Evolutionary conservation across 2,888 invertebrate genomes (phyloP).

Genomic region (Lamellibrachia satsuma): DNA sequence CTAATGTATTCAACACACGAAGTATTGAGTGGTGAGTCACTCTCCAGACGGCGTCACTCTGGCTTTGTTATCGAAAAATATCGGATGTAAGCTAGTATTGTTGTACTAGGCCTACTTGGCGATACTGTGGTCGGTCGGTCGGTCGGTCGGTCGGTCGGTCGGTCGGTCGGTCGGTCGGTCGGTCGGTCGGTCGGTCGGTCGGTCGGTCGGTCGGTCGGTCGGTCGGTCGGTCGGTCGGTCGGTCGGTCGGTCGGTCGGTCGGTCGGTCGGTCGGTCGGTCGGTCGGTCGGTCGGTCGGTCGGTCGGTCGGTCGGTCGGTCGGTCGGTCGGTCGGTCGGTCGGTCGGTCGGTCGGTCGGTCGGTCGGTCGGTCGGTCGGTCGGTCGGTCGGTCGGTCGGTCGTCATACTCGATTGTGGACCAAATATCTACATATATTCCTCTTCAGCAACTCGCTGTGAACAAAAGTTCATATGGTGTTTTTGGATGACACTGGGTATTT

Average conservation of each 20-base stretch:
- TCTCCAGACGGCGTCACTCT: too few species aligned
- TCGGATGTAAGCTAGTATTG: too few species aligned
- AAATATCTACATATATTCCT: neutral
- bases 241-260: neutral
- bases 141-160: slow-evolving; percentile 18
- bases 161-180: slow-evolving; percentile 19
- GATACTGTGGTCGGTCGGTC: slow-evolving; percentile 20
- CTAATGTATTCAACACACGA: too few species aligned
- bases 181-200: slow-evolving; percentile 18
- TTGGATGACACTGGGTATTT: neutral
- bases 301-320: slow-evolving; percentile 21
- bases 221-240: neutral
- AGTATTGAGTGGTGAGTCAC: too few species aligned
- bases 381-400: slow-evolving; percentile 21
- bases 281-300: slow-evolving; percentile 19
- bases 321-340: slow-evolving; percentile 18
- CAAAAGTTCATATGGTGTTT: neutral
- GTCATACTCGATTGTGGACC: neutral
- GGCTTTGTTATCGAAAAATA: too few species aligned
- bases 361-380: slow-evolving; percentile 19
- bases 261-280: neutral
- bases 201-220: neutral
- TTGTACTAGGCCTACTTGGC: too few species aligned
- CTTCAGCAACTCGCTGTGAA: too few species aligned
- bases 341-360: slow-evolving; percentile 20